A percentile compares a stretch with the other conserved stretches of the same genome.
phyloP scores from a whole-genome alignment of 2,113 vertebrate genomes.

The Theropithecus gelada region DNA sequence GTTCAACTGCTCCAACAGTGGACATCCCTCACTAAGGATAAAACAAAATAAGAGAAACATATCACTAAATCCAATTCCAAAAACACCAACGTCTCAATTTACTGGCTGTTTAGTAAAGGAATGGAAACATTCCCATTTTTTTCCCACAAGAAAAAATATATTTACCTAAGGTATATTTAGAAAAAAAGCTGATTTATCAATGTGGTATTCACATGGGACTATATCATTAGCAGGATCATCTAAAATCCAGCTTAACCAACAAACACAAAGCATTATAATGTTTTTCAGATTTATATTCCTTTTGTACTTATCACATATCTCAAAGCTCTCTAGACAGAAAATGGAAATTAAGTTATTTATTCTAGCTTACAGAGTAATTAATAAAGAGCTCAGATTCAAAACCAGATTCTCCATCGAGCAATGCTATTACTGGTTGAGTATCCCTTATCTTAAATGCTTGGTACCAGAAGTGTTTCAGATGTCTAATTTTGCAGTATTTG shows the following conservation, averaged over 20 bases:
- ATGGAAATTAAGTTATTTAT: background rate
- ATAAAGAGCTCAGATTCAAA: constrained; percentile 20
- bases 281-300: constrained; percentile 6
- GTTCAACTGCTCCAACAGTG: constrained; percentile 96
- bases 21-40: constrained; percentile 94
- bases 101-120: background rate
- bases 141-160: accelerated
- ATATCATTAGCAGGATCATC: background rate
- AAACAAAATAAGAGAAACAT: constrained; percentile 50
- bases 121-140: background rate
- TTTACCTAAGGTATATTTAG: background rate
- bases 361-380: constrained; percentile 22
- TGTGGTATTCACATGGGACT: background rate
- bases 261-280: background rate
- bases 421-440: background rate
- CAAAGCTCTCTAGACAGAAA: background rate
- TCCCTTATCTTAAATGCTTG: background rate
- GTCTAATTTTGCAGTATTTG: background rate
- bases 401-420: background rate
- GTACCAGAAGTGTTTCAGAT: background rate
- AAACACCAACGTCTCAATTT: background rate
- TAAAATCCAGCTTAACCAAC: background rate
- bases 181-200: background rate
- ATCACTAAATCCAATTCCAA: constrained; percentile 41
- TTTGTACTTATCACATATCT: constrained; percentile 9